phyloP scores from a whole-genome alignment of 2,113 vertebrate species.

The Cercocebus atys region DNA sequence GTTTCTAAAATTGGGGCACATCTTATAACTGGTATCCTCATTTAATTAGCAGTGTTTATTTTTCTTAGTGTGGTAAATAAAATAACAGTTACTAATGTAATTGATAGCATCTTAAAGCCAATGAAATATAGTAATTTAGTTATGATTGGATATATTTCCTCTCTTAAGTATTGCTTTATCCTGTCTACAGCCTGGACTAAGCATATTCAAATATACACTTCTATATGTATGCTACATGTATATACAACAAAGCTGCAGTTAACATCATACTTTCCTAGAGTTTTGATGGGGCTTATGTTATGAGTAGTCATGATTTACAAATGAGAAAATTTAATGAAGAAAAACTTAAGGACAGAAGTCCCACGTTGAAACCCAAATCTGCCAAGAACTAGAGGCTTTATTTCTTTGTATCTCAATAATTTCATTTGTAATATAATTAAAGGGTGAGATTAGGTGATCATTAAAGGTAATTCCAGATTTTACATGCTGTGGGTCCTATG shows the following conservation, averaged over 20 bases:
- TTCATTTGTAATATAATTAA: background rate
- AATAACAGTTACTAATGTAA: background rate
- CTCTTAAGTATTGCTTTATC: background rate
- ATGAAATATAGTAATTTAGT: background rate
- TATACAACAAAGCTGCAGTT: background rate
- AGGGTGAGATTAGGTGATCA: background rate
- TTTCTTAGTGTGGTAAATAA: slow-evolving; percentile 31
- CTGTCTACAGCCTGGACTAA: background rate
- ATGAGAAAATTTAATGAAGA: background rate
- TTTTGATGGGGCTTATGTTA: background rate
- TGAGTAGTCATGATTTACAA: background rate
- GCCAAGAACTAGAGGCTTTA: background rate
- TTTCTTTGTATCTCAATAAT: background rate
- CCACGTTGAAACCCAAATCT: background rate
- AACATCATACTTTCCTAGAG: background rate
- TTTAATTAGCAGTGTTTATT: background rate
- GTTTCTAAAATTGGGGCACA: background rate
- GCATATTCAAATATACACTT: background rate
- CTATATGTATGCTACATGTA: background rate
- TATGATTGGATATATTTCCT: background rate
- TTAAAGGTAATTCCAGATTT: background rate
- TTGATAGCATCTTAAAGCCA: background rate
- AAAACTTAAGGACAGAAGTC: background rate
- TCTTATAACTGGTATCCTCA: slow-evolving; percentile 17
- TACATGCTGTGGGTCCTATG: background rate